Evolutionary conservation across 2,888 invertebrate species (phyloP), one percentile per base, ranked within the genome.

Genomic region (Teinopalpus imperialis): DNA sequence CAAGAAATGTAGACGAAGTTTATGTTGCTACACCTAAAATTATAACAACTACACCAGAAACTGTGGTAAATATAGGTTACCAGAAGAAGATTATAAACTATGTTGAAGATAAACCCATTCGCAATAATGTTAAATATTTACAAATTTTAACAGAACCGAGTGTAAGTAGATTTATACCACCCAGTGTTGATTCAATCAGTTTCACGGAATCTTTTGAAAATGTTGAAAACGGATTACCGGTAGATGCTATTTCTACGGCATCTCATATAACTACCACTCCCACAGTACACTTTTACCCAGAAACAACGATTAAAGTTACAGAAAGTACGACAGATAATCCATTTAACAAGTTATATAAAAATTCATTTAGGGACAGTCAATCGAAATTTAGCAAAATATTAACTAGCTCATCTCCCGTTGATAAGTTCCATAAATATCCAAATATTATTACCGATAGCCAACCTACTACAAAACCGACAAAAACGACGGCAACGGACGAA

Each of bases 1-100:
- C 69, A 26, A 63, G 63, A 54, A 54, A 61, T 37, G 61, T 73
- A 52, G 74, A 74, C 7, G 48, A 61, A 37, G 8, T 35, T 8
- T 36, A 31, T 14, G 9, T 30, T 3, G 54, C 53, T 3, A 52
- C 60, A 6, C 26, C 61, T 8, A 62, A 62, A 23, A 58, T 57
- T 21, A 49, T 49, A n/a, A 65, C 68, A 34, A 67, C 70, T 16
- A 59, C 69, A 34, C 58, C 77, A 48, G 75, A 75, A 59, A 68
- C 73, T 59, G 57, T 76, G 36, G 74, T 85, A 26, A 83, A 83
- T 54, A 80, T 83, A 48, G 88, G 87, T 29, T 81, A 67, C 36
- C 72, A 78, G 51, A 83, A 79, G 51, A 83, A 81, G 59, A 59
- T 63, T 43, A 48, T 66, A 7, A 78, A 73, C 50, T 72, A 67